A percentile compares a stretch with the other conserved stretches of the same genome.
Conservation (phyloP, 2,888 invertebrate genomes). For the Eristalis arbustorum region DNA sequence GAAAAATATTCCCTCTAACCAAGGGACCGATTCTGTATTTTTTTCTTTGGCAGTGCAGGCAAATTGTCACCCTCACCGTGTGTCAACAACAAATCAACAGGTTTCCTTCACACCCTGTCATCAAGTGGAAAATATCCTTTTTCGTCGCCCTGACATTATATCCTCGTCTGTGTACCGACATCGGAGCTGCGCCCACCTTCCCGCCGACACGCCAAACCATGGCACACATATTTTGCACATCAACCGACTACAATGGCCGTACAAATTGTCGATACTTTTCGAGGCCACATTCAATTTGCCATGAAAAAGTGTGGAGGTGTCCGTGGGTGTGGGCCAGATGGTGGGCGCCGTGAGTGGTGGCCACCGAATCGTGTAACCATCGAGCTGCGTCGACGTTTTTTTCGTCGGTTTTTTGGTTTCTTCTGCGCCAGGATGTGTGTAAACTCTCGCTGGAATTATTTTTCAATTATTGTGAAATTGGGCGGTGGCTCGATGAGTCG, state of each 20-base stretch:
- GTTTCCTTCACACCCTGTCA: conserved; percentile 50
- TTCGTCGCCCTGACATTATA: conserved; percentile 52
- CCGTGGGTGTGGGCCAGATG: conserved; percentile 4
- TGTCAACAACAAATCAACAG: conserved; percentile 71
- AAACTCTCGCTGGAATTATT: conserved; percentile 66
- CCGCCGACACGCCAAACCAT: not conserved
- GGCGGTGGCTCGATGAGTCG: not conserved
- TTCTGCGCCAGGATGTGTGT: conserved; percentile 15
- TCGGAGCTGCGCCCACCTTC: conserved; percentile 6
- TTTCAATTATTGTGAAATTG: conserved; percentile 70
- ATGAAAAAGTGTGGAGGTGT: conserved; percentile 53
- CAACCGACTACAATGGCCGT: conserved; percentile 66
- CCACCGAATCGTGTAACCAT: conserved; percentile 37
- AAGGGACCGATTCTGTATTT: not conserved
- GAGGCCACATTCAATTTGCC: conserved; percentile 68
- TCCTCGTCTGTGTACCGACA: conserved; percentile 43
- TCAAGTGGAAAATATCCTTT: conserved; percentile 17
- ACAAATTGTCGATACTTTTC: conserved; percentile 70
- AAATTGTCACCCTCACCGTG: conserved; percentile 64
- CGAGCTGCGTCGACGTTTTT: conserved; percentile 34
- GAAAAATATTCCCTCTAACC: not conserved
- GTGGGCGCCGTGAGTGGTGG: not conserved
- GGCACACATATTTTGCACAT: conserved; percentile 66
- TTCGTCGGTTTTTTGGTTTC: conserved; percentile 3
- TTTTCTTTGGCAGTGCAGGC: conserved; percentile 17